phyloP scores from a whole-genome alignment of 2,888 invertebrate species.

The Drosophila cognata region DNA sequence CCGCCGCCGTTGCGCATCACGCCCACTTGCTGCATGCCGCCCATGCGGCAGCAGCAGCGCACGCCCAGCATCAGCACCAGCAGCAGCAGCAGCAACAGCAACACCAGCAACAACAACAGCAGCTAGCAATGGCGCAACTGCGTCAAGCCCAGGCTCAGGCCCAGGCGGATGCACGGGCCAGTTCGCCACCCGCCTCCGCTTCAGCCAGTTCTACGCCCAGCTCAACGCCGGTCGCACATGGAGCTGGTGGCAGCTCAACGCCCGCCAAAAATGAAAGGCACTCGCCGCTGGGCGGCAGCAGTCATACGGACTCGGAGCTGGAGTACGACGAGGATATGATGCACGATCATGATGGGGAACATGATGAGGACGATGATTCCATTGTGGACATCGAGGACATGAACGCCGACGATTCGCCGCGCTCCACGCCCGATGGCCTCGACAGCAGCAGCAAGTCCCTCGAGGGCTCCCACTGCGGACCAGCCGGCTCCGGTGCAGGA shows the following conservation, averaged over 20 bases:
- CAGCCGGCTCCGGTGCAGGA: conserved; percentile 41
- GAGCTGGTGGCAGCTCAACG: conserved; percentile 45
- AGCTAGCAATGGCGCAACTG: conserved; percentile 59
- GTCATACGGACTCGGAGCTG: conserved; percentile 84
- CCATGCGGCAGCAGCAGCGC: conserved; percentile 78
- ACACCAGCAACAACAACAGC: conserved; percentile 69
- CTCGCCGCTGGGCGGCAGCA: conserved; percentile 84
- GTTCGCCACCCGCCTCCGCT: conserved; percentile 78
- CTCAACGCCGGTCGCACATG: conserved; percentile 65
- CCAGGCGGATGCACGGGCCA: conserved; percentile 66
- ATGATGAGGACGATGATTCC: conserved; percentile 86
- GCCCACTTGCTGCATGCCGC: conserved; percentile 82
- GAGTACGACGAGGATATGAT: conserved; percentile 84
- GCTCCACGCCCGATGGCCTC: conserved; percentile 84
- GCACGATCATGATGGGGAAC: conserved; percentile 74
- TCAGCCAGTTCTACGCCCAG: conserved; percentile 75
- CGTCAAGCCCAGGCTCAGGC: conserved; percentile 82
- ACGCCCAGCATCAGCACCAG: conserved; percentile 76
- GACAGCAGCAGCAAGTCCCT: conserved; percentile 84
- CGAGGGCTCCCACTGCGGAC: conserved; percentile 66
- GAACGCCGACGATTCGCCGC: conserved; percentile 86
- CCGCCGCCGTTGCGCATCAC: conserved; percentile 82
- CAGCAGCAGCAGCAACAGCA: conserved; percentile 65
- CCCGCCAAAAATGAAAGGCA: conserved; percentile 84
- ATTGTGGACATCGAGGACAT: conserved; percentile 93